Percentiles rank a stretch among this genome's conserved stretches.
phyloP scores from a whole-genome alignment of 2,113 vertebrate species.

The Sphyrna mokarran region DNA sequence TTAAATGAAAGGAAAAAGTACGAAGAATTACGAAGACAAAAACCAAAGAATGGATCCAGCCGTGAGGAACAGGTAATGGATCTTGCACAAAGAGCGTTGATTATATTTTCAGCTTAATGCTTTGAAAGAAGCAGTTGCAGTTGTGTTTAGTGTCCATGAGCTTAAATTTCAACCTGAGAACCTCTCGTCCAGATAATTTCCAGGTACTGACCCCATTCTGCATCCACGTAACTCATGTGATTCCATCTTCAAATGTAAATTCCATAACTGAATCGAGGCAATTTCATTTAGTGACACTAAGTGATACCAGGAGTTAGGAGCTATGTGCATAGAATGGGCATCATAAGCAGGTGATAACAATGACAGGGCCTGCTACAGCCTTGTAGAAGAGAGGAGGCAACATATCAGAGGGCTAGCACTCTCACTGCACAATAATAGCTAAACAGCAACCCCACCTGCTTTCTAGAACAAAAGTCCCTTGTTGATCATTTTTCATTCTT shows the following conservation, averaged over 20 bases:
- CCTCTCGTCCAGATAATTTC: background rate
- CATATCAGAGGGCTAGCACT: background rate
- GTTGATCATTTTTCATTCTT: too few species aligned
- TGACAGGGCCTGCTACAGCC: background rate
- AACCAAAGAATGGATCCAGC: slow-evolving; percentile 65
- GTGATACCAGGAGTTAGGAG: background rate
- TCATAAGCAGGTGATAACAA: background rate
- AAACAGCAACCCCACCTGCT: background rate
- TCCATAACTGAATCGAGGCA: background rate
- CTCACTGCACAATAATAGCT: background rate
- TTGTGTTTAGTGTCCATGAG: background rate
- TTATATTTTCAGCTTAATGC: background rate
- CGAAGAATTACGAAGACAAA: slow-evolving; percentile 70
- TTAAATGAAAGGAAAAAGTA: slow-evolving; percentile 83
- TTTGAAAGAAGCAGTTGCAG: background rate
- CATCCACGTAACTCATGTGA: background rate
- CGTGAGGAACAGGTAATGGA: slow-evolving; percentile 70
- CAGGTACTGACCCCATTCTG: too few species aligned
- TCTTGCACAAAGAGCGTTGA: background rate
- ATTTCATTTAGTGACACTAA: background rate
- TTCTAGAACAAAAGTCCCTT: background rate
- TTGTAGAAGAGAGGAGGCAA: background rate
- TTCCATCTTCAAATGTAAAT: background rate
- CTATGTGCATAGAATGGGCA: background rate
- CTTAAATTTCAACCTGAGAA: background rate